Conservation (phyloP, 2,888 invertebrate species). For the Acleris holmiana region DNA sequence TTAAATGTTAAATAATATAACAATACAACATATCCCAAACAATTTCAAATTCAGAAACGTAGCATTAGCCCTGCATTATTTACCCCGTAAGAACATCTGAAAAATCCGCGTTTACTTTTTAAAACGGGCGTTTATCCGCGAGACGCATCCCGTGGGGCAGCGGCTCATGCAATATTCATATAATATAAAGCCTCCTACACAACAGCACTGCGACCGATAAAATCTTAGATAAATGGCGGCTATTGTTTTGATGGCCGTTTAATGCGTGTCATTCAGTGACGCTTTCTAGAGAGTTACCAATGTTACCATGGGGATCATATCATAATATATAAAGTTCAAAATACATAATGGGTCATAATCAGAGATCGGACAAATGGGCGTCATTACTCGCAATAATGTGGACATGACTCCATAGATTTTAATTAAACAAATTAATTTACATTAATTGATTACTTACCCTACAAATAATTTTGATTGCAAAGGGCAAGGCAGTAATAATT, state of each 20-base stretch:
- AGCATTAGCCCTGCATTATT: slow-evolving; percentile 33
- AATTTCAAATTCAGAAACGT: slow-evolving; percentile 24
- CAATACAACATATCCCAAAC: not conserved
- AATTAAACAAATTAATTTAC: too few species aligned
- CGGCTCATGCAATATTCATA: slow-evolving; percentile 74
- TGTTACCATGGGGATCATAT: too few species aligned
- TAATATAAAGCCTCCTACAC: slow-evolving; percentile 59
- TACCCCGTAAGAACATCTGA: slow-evolving; percentile 46
- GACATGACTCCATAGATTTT: too few species aligned
- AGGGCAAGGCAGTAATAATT: too few species aligned
- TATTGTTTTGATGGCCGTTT: slow-evolving; percentile 34
- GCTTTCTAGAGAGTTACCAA: too few species aligned
- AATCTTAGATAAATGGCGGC: slow-evolving; percentile 34
- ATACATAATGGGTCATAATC: too few species aligned
- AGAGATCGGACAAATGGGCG: too few species aligned
- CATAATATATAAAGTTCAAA: too few species aligned
- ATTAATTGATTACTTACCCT: too few species aligned
- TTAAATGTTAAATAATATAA: too few species aligned
- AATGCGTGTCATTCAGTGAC: slow-evolving; percentile 19
- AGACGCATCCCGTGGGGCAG: slow-evolving; percentile 66
- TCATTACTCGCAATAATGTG: too few species aligned
- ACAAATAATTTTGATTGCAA: too few species aligned
- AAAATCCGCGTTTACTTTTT: slow-evolving; percentile 67
- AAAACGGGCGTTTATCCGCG: slow-evolving; percentile 68
- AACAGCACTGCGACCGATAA: slow-evolving; percentile 44